A percentile compares a stretch with the other conserved stretches of the same genome.
phyloP scores from a whole-genome alignment of 2,888 invertebrate genomes.

The Ephialtes manifestator region DNA sequence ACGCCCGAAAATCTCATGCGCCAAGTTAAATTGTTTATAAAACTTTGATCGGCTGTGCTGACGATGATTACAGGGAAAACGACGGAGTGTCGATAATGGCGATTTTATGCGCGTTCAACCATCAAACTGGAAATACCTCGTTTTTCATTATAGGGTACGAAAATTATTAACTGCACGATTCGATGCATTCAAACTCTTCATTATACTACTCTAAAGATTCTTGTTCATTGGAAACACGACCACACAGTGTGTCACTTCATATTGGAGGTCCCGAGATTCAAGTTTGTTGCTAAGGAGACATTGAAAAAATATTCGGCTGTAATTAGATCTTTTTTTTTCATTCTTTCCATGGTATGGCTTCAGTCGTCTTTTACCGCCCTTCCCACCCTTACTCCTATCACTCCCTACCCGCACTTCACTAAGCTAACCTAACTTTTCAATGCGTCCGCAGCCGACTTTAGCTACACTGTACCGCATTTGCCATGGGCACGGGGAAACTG shows the following conservation, averaged over 20 bases:
- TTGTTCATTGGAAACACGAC: not conserved
- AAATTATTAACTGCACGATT: conserved; percentile 9
- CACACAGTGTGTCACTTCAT: not conserved
- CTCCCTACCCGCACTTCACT: too few relatives aligned
- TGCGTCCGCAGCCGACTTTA: too few relatives aligned
- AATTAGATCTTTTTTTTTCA: too few relatives aligned
- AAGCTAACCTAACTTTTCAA: too few relatives aligned
- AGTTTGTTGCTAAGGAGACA: not conserved
- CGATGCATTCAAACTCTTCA: not conserved
- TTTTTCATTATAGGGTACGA: not conserved
- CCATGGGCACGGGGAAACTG: too few relatives aligned
- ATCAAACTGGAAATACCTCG: not conserved
- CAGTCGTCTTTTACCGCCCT: too few relatives aligned
- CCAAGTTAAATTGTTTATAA: conserved; percentile 62
- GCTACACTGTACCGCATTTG: too few relatives aligned
- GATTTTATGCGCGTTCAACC: conserved; percentile 44
- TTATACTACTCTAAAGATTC: not conserved
- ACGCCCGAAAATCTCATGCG: conserved; percentile 13
- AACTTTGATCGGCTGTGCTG: conserved; percentile 40
- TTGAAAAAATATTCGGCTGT: not conserved
- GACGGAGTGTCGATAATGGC: conserved; percentile 56
- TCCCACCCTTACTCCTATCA: too few relatives aligned
- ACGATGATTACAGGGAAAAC: conserved; percentile 59
- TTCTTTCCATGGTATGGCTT: too few relatives aligned
- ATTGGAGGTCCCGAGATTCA: not conserved